phyloP scores from a whole-genome alignment of 2,113 vertebrate species.

The Illadopsis cleaveri region DNA sequence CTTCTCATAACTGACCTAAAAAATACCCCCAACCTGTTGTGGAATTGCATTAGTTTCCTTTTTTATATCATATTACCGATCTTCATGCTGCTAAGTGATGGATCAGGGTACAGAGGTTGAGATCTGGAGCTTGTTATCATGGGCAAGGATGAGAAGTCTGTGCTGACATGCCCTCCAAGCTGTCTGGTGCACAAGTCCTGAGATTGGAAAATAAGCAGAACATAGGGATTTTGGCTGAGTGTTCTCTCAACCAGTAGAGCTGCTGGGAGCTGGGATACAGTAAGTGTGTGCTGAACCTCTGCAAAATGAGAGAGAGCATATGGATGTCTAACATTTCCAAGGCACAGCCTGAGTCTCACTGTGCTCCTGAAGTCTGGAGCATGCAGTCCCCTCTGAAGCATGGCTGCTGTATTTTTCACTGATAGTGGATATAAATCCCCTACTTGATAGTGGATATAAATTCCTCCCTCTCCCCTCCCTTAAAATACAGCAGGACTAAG shows the following conservation, averaged over 20 bases:
- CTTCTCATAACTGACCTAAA: slow-evolving; percentile 14
- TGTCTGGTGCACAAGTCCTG: rapidly evolving
- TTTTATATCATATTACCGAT: not conserved
- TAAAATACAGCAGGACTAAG: not conserved
- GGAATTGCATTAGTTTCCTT: not conserved
- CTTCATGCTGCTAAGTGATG: not conserved
- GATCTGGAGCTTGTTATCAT: not conserved
- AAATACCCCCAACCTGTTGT: not conserved
- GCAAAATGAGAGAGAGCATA: not conserved
- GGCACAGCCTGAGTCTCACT: not conserved
- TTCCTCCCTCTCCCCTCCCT: not conserved
- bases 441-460: not conserved
- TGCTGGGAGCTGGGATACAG: not conserved
- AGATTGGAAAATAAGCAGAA: not conserved
- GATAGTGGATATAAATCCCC: not conserved
- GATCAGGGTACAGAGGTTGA: not conserved
- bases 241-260: not conserved
- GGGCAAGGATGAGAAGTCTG: not conserved
- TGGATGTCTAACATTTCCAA: not conserved
- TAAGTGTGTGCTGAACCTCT: not conserved
- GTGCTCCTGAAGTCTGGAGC: not conserved
- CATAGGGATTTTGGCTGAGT: not conserved
- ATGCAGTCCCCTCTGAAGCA: not conserved
- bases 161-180: not conserved
- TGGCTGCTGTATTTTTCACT: not conserved